Evolutionary conservation across 2,888 invertebrate genomes (phyloP), one percentile per base, ranked within the genome.

Genomic region (Galeruca laticollis): DNA sequence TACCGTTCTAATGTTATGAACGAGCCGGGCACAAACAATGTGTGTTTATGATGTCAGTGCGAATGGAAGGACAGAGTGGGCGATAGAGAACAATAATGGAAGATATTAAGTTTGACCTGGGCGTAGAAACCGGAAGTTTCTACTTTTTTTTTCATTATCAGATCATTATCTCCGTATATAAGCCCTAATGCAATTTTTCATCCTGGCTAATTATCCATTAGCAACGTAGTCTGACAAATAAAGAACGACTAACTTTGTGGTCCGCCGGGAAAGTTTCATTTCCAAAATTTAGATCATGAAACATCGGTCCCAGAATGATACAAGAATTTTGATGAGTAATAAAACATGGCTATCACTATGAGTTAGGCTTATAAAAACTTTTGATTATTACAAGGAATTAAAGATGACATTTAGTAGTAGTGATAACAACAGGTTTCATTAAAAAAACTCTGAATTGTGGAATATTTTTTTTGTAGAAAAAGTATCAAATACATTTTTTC

Each of bases 11-110:
- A 35, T 33, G 9, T 18, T 51, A 51, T 66, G 33, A 2, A 37
- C 21, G 59, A 60, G 59, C 10, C 18, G 10, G 20, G 21, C 37
- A 21, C 11, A 10, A 59, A 37, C 31, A 15, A 15, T 51, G 40
- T 59, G 59, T 59, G 59, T 66, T 37, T 66, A n/a, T 57, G 37
- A 60, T 60, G 66, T 51, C 37, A 59, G 65, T 66, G 66, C 60
- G 40, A 66, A 66, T 51, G 51, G 59, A 51, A 59, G 59, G 66
- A 65, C 49, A 49, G 49, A 49, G 35, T 26, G 66, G 66, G 31
- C 35, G 31, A 59, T 66, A 51, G 15, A 49, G 47, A 40, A 66
- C 51, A 66, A 51, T 66, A 59, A 66, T 66, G 26, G 26, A 8
- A 40, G 66, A 51, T 66, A 66, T 66, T 66, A 66, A 51, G 49